Conservation (phyloP, 2,888 invertebrate species). For the Cyrtodaria siliqua region DNA sequence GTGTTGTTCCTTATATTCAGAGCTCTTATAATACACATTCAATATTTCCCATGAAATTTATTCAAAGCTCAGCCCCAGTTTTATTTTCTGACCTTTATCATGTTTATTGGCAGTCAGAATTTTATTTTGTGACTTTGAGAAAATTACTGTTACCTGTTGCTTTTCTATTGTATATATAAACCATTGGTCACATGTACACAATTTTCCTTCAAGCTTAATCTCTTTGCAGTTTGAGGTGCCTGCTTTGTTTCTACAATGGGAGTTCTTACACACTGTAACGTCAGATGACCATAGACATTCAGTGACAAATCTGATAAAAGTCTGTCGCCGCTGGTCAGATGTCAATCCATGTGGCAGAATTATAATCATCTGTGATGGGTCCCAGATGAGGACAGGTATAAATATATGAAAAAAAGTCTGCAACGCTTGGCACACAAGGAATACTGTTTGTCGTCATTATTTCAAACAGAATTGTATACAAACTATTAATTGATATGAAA, state of each 20-base stretch:
- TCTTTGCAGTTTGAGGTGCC: constrained; percentile 68
- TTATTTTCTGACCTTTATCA: too few species aligned
- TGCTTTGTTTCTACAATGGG: constrained; percentile 70
- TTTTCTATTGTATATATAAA: neutral
- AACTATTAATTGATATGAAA: too few species aligned
- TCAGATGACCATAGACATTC: constrained; percentile 6
- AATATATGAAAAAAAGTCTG: too few species aligned
- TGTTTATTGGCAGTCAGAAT: too few species aligned
- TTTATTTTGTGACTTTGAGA: too few species aligned
- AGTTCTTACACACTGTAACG: constrained; percentile 26
- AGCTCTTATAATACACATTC: too few species aligned
- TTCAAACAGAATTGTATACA: too few species aligned
- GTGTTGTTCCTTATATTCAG: too few species aligned
- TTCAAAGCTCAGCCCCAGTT: too few species aligned
- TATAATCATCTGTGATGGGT: constrained; percentile 67
- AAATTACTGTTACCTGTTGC: constrained; percentile 20
- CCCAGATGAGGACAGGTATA: constrained; percentile 61
- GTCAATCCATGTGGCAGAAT: constrained; percentile 65
- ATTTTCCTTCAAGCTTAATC: constrained; percentile 7
- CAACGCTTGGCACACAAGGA: too few species aligned
- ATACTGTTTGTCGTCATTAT: too few species aligned
- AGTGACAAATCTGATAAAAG: constrained; percentile 20
- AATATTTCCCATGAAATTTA: too few species aligned
- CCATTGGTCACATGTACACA: neutral
- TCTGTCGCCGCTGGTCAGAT: constrained; percentile 51